phyloP scores from a whole-genome alignment of 2,888 invertebrate genomes.

The Ornithoptera alexandrae region DNA sequence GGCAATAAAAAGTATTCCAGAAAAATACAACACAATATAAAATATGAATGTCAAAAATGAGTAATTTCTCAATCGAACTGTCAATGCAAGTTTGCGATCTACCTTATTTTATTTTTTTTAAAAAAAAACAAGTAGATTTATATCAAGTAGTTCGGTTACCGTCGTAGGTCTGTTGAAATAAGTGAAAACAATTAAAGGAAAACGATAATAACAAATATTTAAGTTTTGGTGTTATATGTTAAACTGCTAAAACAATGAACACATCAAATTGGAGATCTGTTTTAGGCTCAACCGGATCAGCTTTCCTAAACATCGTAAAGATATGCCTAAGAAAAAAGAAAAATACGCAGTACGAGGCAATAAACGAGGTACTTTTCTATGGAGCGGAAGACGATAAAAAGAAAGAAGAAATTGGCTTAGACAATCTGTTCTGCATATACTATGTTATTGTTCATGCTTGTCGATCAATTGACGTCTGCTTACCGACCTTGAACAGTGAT shows the following conservation, averaged over 20 bases:
- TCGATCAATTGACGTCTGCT: constrained; percentile 54
- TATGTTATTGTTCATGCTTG: constrained; percentile 54
- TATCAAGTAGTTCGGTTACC: constrained; percentile 13
- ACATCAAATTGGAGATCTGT: constrained; percentile 38
- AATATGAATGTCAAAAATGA: constrained; percentile 14
- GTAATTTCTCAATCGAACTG: constrained; percentile 7
- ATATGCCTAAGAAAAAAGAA: constrained; percentile 25
- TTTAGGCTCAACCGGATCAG: constrained; percentile 36
- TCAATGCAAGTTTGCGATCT: constrained; percentile 21
- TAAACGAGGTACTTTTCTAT: constrained; percentile 61
- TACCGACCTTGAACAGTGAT: constrained; percentile 53
- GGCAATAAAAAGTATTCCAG: constrained; percentile 16
- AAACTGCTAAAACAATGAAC: constrained; percentile 33
- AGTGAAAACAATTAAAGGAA: not conserved
- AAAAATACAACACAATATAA: constrained; percentile 22
- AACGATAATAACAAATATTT: not conserved
- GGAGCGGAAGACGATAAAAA: constrained; percentile 47
- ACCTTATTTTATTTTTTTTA: constrained; percentile 19
- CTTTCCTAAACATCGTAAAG: constrained; percentile 37
- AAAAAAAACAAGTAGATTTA: constrained; percentile 1
- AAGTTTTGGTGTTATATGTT: not conserved
- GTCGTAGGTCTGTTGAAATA: constrained; percentile 1
- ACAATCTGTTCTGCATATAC: constrained; percentile 57
- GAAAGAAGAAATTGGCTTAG: constrained; percentile 47
- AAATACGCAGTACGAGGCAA: constrained; percentile 36